Base-by-base conservation (phyloP, 2,113 vertebrate species). In the Coreoperca whiteheadi region DNA sequence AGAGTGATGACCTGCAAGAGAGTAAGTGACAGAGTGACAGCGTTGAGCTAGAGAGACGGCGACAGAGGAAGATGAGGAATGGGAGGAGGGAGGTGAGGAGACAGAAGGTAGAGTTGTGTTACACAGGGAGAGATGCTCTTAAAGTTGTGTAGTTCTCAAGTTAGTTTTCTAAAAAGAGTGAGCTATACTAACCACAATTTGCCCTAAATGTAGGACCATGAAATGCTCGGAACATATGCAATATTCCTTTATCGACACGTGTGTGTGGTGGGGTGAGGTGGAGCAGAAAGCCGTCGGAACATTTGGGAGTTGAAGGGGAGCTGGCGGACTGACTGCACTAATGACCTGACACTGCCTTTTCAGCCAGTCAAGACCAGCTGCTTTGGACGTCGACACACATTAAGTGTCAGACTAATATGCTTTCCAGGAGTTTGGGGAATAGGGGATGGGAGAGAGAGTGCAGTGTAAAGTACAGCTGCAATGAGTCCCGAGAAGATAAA, bases 341-440 rank as follows among this genome's bases (percentile, higher is more conserved):
- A 94, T 94, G 93, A 94, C 93, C 91, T 94, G 94, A 94, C 93
- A 88, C 77, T 77, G 90, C 79, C 87, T 91, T 92, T 88, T 88
- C 91, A 91, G 88, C 89, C 89, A 89, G 83, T 92, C 81, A 77
- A 48, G 87, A 89, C 86, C 92, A 93, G 93, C 93, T 92, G 92
- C 93, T 89, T 88, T 87, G 91, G 91, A 88, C 83, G 76, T 91
- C 78, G 30, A 86, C 88, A 89, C 93, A 91, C 89, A 95, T 89
- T 89, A 90, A 90, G 88, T 89, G 88, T 93, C 91, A 92, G 91
- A 83, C 91, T 93, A 91, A 94, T 91, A 89, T 91, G 88, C 88
- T 94, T 93, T 88, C 90, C 87, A 82, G 83, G 87, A 94, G 92
- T 92, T 94, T 75, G 72, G 93, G 89, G 92, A 93, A 91, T 84